Evolutionary conservation across 2,113 vertebrate species (phyloP), one percentile per base, ranked within the genome.

Genomic region (Rhinogobius similis): DNA sequence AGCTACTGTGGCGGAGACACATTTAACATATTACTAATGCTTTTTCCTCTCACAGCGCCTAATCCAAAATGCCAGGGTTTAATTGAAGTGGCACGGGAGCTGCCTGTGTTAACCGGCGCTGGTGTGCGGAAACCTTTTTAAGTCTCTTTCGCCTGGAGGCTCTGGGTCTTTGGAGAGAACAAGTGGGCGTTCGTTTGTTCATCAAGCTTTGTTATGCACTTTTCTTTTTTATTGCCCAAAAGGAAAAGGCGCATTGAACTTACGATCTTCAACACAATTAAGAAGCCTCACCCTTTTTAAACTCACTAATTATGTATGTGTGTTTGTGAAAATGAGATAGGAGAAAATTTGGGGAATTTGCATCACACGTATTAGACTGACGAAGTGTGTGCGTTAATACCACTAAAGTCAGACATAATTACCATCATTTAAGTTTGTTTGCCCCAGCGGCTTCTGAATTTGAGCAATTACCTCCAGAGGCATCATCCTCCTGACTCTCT

Each of bases 121-220:
- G 68, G 56, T 73, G 73, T 29, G 72, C 70, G 67, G 67, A 78
- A 87, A 71, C 75, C 85, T 82, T 85, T 88, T 87, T 59, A 89
- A 76, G 82, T 87, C 72, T 67, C 61, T 78, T 77, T 75, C 46
- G 78, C 85, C 87, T 69, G 70, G 48, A 78, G 87, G 81, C 85
- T 78, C 48, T 9, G 16, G 67, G 72, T 88, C 85, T 86, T 85
- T 76, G 20, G 79, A 87, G 90, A 81, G 77, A 83, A 76, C 72
- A 78, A 66, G 89, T 88, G 84, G 84, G 86, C 81, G 84, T 91
- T 86, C 72, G 53, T 85, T 87, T 87, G 83, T 81, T 88, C 75
- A 72, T 77, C 66, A 63, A 62, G 82, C 82, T 87, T 82, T 86
- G 78, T 86, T 78, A 74, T 81, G 62, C 68, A 39, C 14, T 10